Base-by-base conservation (phyloP, 2,797 vertebrate species). In the Aeoliscus strigatus region DNA sequence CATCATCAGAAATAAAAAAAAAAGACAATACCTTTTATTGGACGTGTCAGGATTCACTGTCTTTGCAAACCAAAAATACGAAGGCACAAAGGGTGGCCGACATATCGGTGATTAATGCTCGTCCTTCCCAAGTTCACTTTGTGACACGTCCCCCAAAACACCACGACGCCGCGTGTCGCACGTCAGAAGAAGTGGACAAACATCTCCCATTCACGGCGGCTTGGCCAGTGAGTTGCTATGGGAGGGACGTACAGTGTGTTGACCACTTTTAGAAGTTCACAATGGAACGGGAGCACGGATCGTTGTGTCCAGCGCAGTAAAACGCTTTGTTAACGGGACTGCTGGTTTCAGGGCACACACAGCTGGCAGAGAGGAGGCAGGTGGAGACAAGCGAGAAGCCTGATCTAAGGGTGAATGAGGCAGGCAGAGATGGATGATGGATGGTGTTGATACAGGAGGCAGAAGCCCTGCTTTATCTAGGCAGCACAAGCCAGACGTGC, bases 391-490 rank as follows among this genome's bases (percentile, higher is more conserved):
- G 71, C 46, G 60, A 77, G 67, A 60, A 63, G 57, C 57, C 54
- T 32, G 70, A 58, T 32, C 66, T 36, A 53, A 61, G 51, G 66
- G 58, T 14, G 39, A 60, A 57, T 27, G 51, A 49, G 66, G 65
- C 51, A 70, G 66, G 67, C 70, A 62, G 66, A 86, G 87, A 85
- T 83, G 77, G 81, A 88, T 90, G 87, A 89, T 84, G 86, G 83
- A 90, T 89, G 84, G 49, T 78, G 81, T 79, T 87, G 88, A 88
- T 89, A 88, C 78, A 75, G 73, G 76, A 85, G 74, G 78, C 71
- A 77, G 75, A 61, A 66, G 70, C 79, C 61, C 72, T 42, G 70
- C 76, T 87, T 90, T 90, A 89, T 90, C 88, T 84, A 81, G 67
- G 70, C 75, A 75, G 83, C 85, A 82, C 83, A 82, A 86, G 81